Evolutionary conservation across 37 sponge, comb jelly and placozoan species (phyloP), one percentile per base, ranked within the genome.

Genomic region (Geodia barretti): DNA sequence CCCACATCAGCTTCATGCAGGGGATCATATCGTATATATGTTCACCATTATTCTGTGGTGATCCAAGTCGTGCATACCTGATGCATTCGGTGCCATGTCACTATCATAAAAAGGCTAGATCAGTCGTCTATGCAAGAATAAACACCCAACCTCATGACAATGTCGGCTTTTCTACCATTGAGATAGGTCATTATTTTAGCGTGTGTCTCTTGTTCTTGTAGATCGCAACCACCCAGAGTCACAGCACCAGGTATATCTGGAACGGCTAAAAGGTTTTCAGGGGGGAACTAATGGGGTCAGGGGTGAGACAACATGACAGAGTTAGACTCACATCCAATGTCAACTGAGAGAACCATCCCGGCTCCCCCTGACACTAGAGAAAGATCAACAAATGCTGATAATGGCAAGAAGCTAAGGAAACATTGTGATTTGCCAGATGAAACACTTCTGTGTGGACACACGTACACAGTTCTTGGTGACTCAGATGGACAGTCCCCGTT

Each of bases 41-140:
- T 68, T 70, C 64, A 89, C 93, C 90, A 93, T 59, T n/a, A 93
- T 89, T 64, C 87, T 76, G 29, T 84, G 68, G 63, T 94, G 94
- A 40, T 94, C 94, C 63, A 94, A 20, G 26, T 64, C 68, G 33
- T 64, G 87, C 7, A 87, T 75, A 0, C 94, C 94, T 34, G 88
- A 61, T 20, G 91, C 94, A 94, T 89, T 90, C 26, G 94, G 94
- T 63, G 94, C 91, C 94, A 94, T 94, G 68, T 94, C 94, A 83
- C 94, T 94, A 66, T 25, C 35, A 24, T 1, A n/a, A n/a, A n/a
- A n/a, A n/a, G n/a, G n/a, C n/a, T n/a, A n/a, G n/a, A n/a, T n/a
- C n/a, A n/a, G n/a, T n/a, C n/a, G n/a, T n/a, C n/a, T n/a, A n/a
- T n/a, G n/a, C n/a, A 33, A 47, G 14, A 47, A 47, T 47, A 47